These are phyloP conservation scores for Scaptodrosophila lebanonensis DNA, from an alignment of 1,140 invertebrate species.

Conservation along the genomic window DNA sequence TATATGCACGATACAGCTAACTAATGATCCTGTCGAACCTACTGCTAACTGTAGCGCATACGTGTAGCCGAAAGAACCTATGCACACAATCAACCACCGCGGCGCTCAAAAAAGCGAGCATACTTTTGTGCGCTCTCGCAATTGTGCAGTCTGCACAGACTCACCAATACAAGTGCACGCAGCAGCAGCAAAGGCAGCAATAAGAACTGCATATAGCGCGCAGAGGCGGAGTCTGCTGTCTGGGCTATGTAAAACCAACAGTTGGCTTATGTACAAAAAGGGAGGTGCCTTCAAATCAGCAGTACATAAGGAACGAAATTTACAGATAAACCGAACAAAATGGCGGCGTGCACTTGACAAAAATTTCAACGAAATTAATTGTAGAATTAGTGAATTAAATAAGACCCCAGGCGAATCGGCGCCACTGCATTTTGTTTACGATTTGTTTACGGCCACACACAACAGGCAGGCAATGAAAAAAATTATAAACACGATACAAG, in stretches of 20 bases:
- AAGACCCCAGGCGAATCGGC: conserved; percentile 30
- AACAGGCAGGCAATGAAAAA: conserved; percentile 32
- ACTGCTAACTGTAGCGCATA: conserved; percentile 46
- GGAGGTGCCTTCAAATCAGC: conserved; percentile 37
- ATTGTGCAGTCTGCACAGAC: conserved; percentile 42
- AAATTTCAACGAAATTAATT: not conserved
- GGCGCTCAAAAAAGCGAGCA: conserved; percentile 11
- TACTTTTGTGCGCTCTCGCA: conserved; percentile 12
- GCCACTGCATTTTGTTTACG: conserved; percentile 72
- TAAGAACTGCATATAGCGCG: conserved; percentile 37
- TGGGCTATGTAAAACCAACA: conserved; percentile 26
- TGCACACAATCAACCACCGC: conserved; percentile 42
- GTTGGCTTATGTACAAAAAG: conserved; percentile 47
- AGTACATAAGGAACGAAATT: conserved; percentile 19
- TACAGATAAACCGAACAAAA: conserved; percentile 40
- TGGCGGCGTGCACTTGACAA: conserved; percentile 29
- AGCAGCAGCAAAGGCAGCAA: conserved; percentile 35
- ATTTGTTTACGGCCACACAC: conserved; percentile 59
- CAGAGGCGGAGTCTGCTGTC: conserved; percentile 66
- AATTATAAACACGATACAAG: conserved; percentile 52
- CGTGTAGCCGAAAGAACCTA: conserved; percentile 16
- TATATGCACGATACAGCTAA: too few relatives aligned
- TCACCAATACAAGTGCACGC: conserved; percentile 51
- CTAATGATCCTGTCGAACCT: not conserved
- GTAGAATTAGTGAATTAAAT: conserved; percentile 4